Evolutionary conservation across 2,113 vertebrate species (phyloP).

Genomic region (Piaya cayana): DNA sequence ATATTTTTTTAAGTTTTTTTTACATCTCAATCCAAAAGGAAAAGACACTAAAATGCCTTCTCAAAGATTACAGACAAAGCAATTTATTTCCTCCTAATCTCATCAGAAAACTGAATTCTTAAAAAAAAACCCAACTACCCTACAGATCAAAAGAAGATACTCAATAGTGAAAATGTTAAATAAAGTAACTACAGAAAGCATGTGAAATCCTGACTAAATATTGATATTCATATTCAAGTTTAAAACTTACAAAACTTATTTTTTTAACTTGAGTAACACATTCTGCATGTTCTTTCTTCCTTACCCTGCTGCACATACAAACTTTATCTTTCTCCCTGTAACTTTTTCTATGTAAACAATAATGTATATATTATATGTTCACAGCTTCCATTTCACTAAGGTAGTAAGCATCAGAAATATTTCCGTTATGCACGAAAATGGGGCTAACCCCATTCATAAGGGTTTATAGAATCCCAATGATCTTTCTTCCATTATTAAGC

Average conservation of each 20-base stretch:
- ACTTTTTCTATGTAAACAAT: background rate
- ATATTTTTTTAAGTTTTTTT: background rate
- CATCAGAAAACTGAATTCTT: background rate
- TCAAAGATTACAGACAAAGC: background rate
- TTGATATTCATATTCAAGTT: background rate
- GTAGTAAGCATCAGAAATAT: background rate
- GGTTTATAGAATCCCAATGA: background rate
- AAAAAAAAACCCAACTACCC: background rate
- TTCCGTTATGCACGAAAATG: background rate
- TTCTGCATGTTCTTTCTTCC: background rate
- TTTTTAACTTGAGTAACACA: background rate
- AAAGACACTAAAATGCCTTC: background rate
- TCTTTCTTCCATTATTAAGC: background rate
- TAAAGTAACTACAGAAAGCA: background rate
- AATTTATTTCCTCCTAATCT: background rate
- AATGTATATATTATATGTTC: background rate
- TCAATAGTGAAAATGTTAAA: background rate
- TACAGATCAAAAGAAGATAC: background rate
- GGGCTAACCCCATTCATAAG: background rate
- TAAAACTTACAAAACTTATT: background rate
- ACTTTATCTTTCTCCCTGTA: background rate
- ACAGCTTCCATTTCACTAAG: background rate
- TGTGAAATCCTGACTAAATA: background rate
- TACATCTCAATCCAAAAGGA: background rate
- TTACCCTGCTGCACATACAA: background rate